Percentiles rank a stretch among this genome's conserved stretches.
Evolutionary conservation across 2,113 vertebrate genomes (phyloP).

Genomic region (Datnioides undecimradiatus): DNA sequence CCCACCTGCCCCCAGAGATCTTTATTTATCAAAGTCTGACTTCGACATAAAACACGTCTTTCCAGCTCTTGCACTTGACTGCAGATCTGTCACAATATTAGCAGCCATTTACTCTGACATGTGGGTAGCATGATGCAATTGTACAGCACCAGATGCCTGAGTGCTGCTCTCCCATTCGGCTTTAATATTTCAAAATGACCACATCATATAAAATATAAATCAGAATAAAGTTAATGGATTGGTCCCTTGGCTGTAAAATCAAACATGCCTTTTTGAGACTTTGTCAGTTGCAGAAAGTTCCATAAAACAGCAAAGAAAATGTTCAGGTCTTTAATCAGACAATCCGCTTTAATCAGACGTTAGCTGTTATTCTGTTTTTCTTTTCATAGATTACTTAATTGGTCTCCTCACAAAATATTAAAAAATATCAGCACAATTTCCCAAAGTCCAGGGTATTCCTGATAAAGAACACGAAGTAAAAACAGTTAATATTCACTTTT

Average conservation of each 20-base stretch:
- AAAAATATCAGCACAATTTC: not conserved
- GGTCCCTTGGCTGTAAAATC: not conserved
- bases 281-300: not conserved
- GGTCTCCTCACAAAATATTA: not conserved
- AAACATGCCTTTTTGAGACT: not conserved
- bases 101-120: slow-evolving; percentile 14
- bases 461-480: not conserved
- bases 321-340: not conserved
- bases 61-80: slow-evolving; percentile 6
- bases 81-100: not conserved
- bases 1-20: not conserved
- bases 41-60: not conserved
- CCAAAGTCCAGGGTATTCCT: not conserved
- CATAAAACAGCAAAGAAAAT: not conserved
- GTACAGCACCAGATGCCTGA: not conserved
- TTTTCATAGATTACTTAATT: not conserved
- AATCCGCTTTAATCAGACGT: not conserved
- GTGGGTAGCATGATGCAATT: not conserved
- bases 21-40: not conserved
- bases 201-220: too few species aligned
- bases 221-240: not conserved
- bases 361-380: too few species aligned
- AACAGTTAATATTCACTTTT: not conserved
- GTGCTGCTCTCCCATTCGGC: not conserved
- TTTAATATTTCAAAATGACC: not conserved